Evolutionary conservation across 2,113 vertebrate species (phyloP), one percentile per base, ranked within the genome.

Genomic region (Bufo gargarizans): DNA sequence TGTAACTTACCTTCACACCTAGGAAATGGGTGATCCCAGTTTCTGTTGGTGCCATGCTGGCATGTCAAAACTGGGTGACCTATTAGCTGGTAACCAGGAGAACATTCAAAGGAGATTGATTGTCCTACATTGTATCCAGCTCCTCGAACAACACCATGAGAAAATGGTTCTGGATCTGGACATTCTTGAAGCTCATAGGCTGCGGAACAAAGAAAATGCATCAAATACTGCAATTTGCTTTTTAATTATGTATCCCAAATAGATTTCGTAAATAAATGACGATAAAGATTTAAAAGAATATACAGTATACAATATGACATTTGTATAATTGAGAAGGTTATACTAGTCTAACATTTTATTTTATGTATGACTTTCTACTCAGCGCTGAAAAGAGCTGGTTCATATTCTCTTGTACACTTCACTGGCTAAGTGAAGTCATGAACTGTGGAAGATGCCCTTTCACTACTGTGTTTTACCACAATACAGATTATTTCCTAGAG

Each of bases 171-270:
- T 0, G 98, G 98, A 91, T 99, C 98, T 0, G 96, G 97, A 78
- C 98, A 99, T 6, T 99, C 97, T 90, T 99, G 97, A 7, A 99
- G 96, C 92, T 99, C 97, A 43, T 99, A 99, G 22, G 97, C 98
- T 99, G 90, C 19, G 79, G 90, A 88, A 33, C 55, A 33, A 33
- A 0, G 2, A 1, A 19, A 45, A 14, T 22, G 0, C 47, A 55
- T 5, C 20, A 80, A 58, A 55, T 33, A 20, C 10, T 58, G 59
- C 20, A 79, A 74, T 50, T 20, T 3, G 17, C 17, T 47, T 76
- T 50, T 8, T 0, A 20, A 16, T 20, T 50, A 49, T 43, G 12
- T 50, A 50, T 10, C 17, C 3, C 8, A 76, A 50, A 76, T 76
- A 50, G 7, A 45, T 45, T 47, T 74, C 16, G 50, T 76, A 50